Conservation (phyloP, 2,888 invertebrate genomes). For the Chrysotoxum bicinctum region DNA sequence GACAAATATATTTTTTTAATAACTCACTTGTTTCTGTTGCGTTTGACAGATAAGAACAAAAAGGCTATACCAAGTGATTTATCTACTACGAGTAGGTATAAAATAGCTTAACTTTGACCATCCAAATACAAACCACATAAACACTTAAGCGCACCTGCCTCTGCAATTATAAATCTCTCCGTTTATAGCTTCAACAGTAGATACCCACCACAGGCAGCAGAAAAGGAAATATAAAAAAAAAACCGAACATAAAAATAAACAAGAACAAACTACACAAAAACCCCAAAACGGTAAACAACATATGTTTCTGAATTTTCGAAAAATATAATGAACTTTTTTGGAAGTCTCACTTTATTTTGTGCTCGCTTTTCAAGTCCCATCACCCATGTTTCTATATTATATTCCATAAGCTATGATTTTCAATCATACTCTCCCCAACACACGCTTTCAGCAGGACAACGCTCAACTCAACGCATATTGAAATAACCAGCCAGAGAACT, state of each 20-base stretch:
- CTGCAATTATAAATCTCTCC: slow-evolving; percentile 56
- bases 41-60: not conserved
- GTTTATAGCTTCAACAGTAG: not conserved
- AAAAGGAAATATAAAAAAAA: not conserved
- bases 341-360: slow-evolving; percentile 61
- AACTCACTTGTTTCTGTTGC: not conserved
- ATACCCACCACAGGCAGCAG: not conserved
- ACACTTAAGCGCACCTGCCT: slow-evolving; percentile 8
- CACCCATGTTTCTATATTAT: slow-evolving; percentile 8
- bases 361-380: slow-evolving; percentile 1
- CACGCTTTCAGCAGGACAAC: slow-evolving; percentile 37
- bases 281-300: slow-evolving; percentile 56
- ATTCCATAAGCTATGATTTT: slow-evolving; percentile 20
- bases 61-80: not conserved
- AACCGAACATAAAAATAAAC: not conserved
- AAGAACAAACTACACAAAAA: not conserved
- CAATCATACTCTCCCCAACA: slow-evolving; percentile 59
- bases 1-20: not conserved
- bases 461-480: not conserved
- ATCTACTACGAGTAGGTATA: not conserved
- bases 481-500: not conserved
- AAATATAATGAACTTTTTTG: slow-evolving; percentile 55
- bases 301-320: slow-evolving; percentile 54
- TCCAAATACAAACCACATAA: slow-evolving; percentile 2
- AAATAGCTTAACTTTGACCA: not conserved